phyloP scores from a whole-genome alignment of 92 coral and sea anemone genomes.

The Siderastrea siderea region DNA sequence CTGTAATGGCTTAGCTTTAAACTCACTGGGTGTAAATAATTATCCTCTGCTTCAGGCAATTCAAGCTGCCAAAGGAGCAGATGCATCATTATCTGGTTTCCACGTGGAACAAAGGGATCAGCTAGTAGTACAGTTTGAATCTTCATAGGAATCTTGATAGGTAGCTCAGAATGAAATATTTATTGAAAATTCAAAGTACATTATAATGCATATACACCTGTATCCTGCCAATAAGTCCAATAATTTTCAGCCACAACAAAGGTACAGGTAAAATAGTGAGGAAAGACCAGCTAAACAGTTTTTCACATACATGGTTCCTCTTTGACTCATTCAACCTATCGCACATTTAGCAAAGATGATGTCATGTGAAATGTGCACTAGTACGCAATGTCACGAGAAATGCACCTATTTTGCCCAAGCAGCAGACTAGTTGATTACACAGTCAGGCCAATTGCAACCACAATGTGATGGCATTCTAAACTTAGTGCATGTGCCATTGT shows the following conservation, averaged over 20 bases:
- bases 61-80: conserved; percentile 85
- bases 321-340: not conserved
- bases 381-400: too few relatives aligned
- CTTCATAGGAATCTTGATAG: conserved; percentile 66
- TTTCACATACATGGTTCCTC: too few relatives aligned
- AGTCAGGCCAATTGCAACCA: too few relatives aligned
- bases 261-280: too few relatives aligned
- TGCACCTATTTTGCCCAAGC: too few relatives aligned
- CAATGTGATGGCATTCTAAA: too few relatives aligned
- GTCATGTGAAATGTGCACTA: not conserved
- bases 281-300: too few relatives aligned
- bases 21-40: not conserved
- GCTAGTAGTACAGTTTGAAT: conserved; percentile 96
- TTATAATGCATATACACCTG: not conserved
- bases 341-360: not conserved
- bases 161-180: conserved; percentile 32
- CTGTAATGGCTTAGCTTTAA: not conserved
- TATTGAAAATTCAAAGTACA: conserved; percentile 25
- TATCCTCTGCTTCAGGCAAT: conserved; percentile 68
- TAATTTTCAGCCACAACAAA: not conserved
- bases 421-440: too few relatives aligned
- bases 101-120: conserved; percentile 91
- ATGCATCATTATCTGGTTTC: conserved; percentile 87
- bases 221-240: not conserved
- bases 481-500: too few relatives aligned